Evolutionary conservation across 2,888 invertebrate genomes (phyloP).

Genomic region (Microplitis manilae): DNA sequence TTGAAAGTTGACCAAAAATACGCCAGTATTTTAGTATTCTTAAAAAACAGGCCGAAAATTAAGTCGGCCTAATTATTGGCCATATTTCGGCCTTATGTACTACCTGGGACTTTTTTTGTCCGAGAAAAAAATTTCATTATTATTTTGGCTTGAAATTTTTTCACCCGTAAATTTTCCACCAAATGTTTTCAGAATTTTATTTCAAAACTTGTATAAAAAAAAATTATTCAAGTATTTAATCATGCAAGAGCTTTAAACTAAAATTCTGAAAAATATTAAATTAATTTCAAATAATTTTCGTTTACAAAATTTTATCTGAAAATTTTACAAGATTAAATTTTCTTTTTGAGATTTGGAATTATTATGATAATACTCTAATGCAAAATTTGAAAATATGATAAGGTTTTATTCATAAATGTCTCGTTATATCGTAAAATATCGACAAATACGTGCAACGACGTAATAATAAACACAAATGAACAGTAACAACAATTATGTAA

Average conservation of each 20-base stretch:
- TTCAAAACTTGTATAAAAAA: background rate
- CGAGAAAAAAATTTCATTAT: too few species aligned
- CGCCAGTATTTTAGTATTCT: too few species aligned
- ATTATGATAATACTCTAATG: too few species aligned
- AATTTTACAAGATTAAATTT: too few species aligned
- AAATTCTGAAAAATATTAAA: background rate
- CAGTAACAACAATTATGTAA: conserved; percentile 51
- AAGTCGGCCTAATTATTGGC: too few species aligned
- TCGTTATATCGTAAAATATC: conserved; percentile 41
- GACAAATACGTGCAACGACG: conserved; percentile 63
- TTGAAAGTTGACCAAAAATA: too few species aligned
- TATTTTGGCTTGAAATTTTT: too few species aligned
- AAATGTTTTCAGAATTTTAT: background rate
- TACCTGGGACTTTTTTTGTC: too few species aligned
- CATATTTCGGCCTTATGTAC: too few species aligned
- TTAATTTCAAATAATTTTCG: background rate
- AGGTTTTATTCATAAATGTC: background rate
- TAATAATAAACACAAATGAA: conserved; percentile 50
- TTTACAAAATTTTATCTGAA: background rate
- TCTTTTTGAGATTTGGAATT: too few species aligned
- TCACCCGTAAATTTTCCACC: too few species aligned
- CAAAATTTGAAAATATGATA: background rate
- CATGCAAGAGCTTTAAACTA: background rate
- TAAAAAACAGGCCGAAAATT: too few species aligned
- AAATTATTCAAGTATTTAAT: background rate